A percentile compares a stretch with the other conserved stretches of the same genome.
phyloP scores from a whole-genome alignment of 2,797 vertebrate genomes.

The Scarus forsteni region DNA sequence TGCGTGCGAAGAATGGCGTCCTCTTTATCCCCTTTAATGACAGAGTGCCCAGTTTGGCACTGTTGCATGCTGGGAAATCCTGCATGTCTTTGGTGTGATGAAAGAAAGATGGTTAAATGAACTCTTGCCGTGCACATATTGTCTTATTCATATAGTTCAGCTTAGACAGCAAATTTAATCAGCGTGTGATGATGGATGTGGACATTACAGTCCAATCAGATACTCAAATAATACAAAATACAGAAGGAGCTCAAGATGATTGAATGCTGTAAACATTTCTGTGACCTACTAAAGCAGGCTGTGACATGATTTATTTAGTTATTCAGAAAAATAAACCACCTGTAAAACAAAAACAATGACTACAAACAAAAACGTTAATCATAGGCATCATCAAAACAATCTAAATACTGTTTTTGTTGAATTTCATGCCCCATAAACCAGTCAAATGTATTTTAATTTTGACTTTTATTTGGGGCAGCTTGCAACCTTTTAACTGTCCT shows the following conservation, averaged over 20 bases:
- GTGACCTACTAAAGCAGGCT: not conserved
- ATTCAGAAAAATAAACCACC: not conserved
- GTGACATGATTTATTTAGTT: not conserved
- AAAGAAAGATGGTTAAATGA: conserved; percentile 16
- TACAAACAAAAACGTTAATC: not conserved
- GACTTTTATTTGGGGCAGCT: too few species aligned
- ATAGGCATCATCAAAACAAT: not conserved
- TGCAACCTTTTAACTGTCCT: too few species aligned
- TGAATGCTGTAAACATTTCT: not conserved
- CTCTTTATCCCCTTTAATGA: conserved; percentile 68
- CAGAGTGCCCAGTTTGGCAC: conserved; percentile 22
- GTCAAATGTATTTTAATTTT: too few species aligned
- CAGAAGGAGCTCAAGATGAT: not conserved
- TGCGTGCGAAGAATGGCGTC: conserved; percentile 25
- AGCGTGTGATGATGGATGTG: not conserved
- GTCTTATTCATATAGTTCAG: not conserved
- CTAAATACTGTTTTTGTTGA: too few species aligned
- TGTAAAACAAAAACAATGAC: not conserved
- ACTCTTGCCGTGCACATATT: conserved; percentile 13
- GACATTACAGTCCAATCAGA: not conserved
- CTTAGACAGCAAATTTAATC: not conserved
- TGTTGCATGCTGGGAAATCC: conserved; percentile 61
- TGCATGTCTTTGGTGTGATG: conserved; percentile 10
- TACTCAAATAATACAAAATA: not conserved
- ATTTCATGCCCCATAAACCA: not conserved